phyloP scores from a whole-genome alignment of 2,888 invertebrate genomes.

The Chloroclysta siterata region DNA sequence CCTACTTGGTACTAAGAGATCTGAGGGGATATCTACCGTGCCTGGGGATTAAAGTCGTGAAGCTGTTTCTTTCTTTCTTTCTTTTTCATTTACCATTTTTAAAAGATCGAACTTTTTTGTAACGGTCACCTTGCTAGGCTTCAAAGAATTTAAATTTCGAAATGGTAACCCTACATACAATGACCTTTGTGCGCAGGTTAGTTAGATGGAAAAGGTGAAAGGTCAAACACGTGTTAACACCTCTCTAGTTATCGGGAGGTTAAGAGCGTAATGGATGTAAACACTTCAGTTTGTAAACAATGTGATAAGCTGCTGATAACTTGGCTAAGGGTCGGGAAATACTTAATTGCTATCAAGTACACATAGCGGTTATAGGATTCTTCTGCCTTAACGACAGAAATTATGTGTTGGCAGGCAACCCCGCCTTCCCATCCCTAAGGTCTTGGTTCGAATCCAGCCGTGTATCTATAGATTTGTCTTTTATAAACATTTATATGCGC shows the following conservation, averaged over 20 bases:
- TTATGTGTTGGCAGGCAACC: no score
- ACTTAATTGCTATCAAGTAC: constrained; percentile 15
- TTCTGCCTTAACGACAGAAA: not conserved
- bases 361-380: not conserved
- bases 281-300: constrained; percentile 32
- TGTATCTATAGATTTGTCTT: no score
- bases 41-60: no score
- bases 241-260: constrained; percentile 38
- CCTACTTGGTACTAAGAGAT: no score
- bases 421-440: no score
- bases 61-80: no score
- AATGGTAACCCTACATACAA: constrained; percentile 5
- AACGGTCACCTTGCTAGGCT: no score
- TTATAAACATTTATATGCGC: no score
- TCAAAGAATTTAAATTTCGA: not conserved
- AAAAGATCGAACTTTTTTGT: no score
- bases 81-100: no score
- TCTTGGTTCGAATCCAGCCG: no score
- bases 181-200: constrained; percentile 29
- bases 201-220: constrained; percentile 23
- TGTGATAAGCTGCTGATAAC: constrained; percentile 28
- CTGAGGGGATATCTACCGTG: no score
- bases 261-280: constrained; percentile 37
- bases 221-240: constrained; percentile 42
- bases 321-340: constrained; percentile 14